Evolutionary conservation across 2,888 invertebrate genomes (phyloP), one percentile per base, ranked within the genome.

Genomic region (Acanthopleura granulata): DNA sequence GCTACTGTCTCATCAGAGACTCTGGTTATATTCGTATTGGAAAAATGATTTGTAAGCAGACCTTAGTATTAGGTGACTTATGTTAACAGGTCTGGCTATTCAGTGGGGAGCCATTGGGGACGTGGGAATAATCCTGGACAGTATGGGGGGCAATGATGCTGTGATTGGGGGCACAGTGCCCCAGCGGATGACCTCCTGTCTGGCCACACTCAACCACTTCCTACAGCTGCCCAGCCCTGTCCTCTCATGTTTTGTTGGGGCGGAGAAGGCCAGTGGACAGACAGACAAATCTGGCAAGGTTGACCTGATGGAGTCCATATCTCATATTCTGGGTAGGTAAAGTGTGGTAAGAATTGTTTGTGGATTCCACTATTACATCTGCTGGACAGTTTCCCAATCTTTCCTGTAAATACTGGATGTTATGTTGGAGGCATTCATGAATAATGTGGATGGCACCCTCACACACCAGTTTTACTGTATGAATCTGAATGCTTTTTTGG

Each of bases 21-120:
- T n/a, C n/a, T n/a, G n/a, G n/a, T n/a, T n/a, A n/a, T n/a, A n/a
- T n/a, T n/a, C n/a, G n/a, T n/a, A n/a, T n/a, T n/a, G n/a, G n/a
- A n/a, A n/a, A n/a, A n/a, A n/a, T n/a, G n/a, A n/a, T n/a, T n/a
- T n/a, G n/a, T n/a, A n/a, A n/a, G n/a, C n/a, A n/a, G n/a, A n/a
- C n/a, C n/a, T n/a, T n/a, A n/a, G n/a, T n/a, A n/a, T n/a, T 40
- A 40, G 9, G 9, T 9, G 3, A 12, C 57, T 6, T n/a, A 57
- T 14, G 29, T 76, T 76, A 75, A 9, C 77, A 91, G 91, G 89
- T 0, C 90, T 95, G 72, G 97, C 98, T 62, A 96, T 99, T 85
- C 99, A 99, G 91, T 99, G 99, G 99, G 99, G 99, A 82, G 99
- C 98, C 78, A 96, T 99, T 87, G 99, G 98, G 76, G 99, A 99